Evolutionary conservation across 2,888 invertebrate genomes (phyloP).

Genomic region (Drosophila mayaguana): DNA sequence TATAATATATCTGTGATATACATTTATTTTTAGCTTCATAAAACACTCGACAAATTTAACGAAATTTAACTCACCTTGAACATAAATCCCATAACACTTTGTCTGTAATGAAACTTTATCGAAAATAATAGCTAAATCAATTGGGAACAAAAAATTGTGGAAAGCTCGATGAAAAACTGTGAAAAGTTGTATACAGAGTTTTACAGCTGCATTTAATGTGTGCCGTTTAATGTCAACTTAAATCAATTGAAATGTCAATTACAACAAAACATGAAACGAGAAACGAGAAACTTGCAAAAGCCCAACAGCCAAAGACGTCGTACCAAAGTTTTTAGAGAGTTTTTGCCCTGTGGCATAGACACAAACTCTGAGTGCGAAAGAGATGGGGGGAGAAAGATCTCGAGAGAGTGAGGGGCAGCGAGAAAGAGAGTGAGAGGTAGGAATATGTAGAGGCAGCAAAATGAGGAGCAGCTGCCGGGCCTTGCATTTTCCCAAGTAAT

Average conservation of each 20-base stretch:
- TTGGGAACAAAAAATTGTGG: neutral
- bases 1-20: neutral
- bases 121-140: neutral
- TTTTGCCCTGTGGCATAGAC: conserved; percentile 19
- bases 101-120: neutral
- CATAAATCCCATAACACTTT: conserved; percentile 14
- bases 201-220: conserved; percentile 59
- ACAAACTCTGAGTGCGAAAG: neutral
- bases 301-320: conserved; percentile 20
- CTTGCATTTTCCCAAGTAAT: conserved; percentile 57
- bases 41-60: conserved; percentile 1
- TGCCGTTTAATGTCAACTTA: conserved; percentile 75
- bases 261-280: conserved; percentile 65
- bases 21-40: neutral
- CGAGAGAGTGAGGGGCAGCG: too few relatives aligned
- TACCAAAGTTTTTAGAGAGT: conserved; percentile 28
- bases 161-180: conserved; percentile 10
- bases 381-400: neutral
- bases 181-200: conserved; percentile 16
- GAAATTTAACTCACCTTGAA: neutral
- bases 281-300: conserved; percentile 33
- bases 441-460: neutral
- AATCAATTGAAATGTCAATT: conserved; percentile 78
- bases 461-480: conserved; percentile 21
- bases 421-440: too few relatives aligned